A percentile compares a stretch with the other conserved stretches of the same genome.
Evolutionary conservation across 2,797 vertebrate genomes (phyloP).

Genomic region (Capromys pilorides): DNA sequence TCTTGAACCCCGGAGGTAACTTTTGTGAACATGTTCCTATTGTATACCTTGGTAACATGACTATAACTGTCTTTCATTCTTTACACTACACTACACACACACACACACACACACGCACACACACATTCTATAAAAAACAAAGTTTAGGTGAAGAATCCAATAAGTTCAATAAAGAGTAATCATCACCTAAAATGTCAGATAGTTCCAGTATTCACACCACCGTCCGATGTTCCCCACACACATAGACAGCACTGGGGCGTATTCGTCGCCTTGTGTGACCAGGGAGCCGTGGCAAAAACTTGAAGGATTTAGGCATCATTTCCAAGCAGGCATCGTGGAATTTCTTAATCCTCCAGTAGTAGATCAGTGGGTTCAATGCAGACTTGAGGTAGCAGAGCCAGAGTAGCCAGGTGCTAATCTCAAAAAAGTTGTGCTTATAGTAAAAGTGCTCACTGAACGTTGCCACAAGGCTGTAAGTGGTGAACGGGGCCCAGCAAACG

Average conservation of each 20-base stretch:
- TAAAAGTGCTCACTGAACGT: constrained; percentile 95
- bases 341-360: constrained; percentile 99
- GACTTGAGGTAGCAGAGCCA: constrained; percentile 99
- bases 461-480: constrained; percentile 94
- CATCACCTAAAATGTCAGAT: constrained; percentile 56
- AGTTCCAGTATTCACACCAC: constrained; percentile 87
- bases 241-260: constrained; percentile 95
- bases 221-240: constrained; percentile 95
- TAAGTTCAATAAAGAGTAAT: constrained; percentile 66
- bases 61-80: constrained; percentile 64
- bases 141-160: constrained; percentile 76
- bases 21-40: constrained; percentile 84
- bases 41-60: constrained; percentile 83
- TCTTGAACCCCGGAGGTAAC: constrained; percentile 85
- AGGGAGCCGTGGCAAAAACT: constrained; percentile 95
- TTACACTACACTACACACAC: constrained; percentile 57
- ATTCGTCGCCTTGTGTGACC: constrained; percentile 94
- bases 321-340: constrained; percentile 98
- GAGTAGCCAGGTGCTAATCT: constrained; percentile 97
- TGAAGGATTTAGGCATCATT: constrained; percentile 97
- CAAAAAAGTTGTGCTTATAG: constrained; percentile 94
- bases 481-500: constrained; percentile 96
- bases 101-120: background rate
- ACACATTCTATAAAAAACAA: constrained; percentile 59
- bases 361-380: constrained; percentile 98